Evolutionary conservation across 2,797 vertebrate genomes (phyloP).

Genomic region (Premnoplex brunnescens): DNA sequence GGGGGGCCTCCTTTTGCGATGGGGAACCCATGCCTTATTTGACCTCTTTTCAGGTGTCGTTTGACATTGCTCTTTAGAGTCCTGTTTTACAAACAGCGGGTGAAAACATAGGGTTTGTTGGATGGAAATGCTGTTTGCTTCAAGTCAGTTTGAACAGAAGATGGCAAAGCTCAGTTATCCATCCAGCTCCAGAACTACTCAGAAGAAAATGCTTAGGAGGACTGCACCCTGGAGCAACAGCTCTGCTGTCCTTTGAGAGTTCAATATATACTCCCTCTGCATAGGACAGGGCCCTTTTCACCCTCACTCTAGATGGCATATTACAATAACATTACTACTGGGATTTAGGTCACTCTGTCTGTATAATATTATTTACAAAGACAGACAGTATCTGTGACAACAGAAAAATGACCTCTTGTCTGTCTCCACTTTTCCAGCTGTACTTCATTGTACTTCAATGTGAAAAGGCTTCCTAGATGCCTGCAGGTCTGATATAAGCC

Average conservation of each 20-base stretch:
- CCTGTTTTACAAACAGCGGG: constrained; percentile 72
- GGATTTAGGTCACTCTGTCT: constrained; percentile 12
- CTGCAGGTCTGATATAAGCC: neutral
- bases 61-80: constrained; percentile 61
- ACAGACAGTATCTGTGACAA: neutral
- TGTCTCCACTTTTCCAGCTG: neutral
- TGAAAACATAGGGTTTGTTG: constrained; percentile 44
- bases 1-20: constrained; percentile 47
- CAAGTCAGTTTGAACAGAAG: neutral
- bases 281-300: neutral
- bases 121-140: neutral
- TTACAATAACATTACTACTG: neutral
- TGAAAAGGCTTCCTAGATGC: neutral
- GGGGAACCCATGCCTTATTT: constrained; percentile 61
- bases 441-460: neutral
- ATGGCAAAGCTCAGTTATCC: neutral
- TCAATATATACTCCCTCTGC: neutral
- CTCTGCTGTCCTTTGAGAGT: neutral
- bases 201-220: neutral
- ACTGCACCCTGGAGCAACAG: neutral
- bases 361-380: neutral
- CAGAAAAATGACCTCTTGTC: neutral
- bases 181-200: neutral
- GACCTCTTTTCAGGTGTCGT: constrained; percentile 60
- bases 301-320: neutral